Evolutionary conservation across 2,888 invertebrate genomes (phyloP).

Genomic region (Sisyra terminalis): DNA sequence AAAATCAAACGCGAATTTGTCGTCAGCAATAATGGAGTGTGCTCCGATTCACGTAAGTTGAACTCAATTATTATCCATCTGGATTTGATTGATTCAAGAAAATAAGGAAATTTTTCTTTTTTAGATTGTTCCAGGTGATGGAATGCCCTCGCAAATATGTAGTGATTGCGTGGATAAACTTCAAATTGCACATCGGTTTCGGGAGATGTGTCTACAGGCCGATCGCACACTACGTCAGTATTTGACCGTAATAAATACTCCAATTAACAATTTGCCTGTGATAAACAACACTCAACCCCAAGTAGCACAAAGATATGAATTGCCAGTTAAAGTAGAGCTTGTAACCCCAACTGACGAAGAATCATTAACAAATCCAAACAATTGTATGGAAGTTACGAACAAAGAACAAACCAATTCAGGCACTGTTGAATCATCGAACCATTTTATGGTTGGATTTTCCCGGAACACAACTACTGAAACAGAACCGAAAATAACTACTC

Average conservation of each 20-base stretch:
- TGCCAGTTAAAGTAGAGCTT: slow-evolving; percentile 3
- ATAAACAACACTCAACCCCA: not conserved
- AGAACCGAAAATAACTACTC: too few species aligned
- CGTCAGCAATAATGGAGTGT: slow-evolving; percentile 4
- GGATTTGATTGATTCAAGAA: not conserved
- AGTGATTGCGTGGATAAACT: slow-evolving; percentile 3
- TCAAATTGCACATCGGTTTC: slow-evolving; percentile 4
- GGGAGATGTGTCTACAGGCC: slow-evolving; percentile 3
- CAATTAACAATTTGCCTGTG: not conserved
- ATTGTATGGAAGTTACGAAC: too few species aligned
- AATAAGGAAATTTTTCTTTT: not conserved
- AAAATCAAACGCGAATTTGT: slow-evolving; percentile 3
- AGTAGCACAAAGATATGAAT: not conserved
- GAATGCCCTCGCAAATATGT: slow-evolving; percentile 5
- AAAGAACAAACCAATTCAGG: too few species aligned
- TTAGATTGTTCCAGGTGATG: slow-evolving; percentile 2
- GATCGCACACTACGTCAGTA: slow-evolving; percentile 3
- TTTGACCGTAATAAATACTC: not conserved
- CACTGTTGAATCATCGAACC: too few species aligned
- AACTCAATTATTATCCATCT: not conserved
- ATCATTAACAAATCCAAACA: too few species aligned
- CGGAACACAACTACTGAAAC: too few species aligned
- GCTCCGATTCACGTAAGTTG: slow-evolving; percentile 3
- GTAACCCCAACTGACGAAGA: slow-evolving; percentile 3
- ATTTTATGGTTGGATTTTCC: too few species aligned